Conservation (phyloP, 2,888 invertebrate species). For the Synanthedon myopaeformis region DNA sequence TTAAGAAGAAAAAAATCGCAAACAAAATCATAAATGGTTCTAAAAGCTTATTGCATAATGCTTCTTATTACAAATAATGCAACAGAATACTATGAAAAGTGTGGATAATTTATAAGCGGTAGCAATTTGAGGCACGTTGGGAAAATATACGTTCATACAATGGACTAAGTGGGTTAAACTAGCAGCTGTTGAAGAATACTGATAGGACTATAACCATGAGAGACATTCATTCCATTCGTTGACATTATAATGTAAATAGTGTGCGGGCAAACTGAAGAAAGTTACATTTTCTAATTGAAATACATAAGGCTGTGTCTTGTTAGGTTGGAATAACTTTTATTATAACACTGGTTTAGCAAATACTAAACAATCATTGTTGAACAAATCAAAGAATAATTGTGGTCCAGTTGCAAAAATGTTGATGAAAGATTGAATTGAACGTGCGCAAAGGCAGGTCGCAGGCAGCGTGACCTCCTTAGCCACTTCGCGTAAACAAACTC, state of each 20-base stretch:
- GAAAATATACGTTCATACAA: constrained; percentile 6
- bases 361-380: too few relatives aligned
- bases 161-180: constrained; percentile 21
- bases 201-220: constrained; percentile 10
- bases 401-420: too few relatives aligned
- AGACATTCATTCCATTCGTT: constrained; percentile 21
- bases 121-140: constrained; percentile 7
- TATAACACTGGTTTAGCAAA: too few relatives aligned
- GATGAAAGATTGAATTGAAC: too few relatives aligned
- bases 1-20: constrained; percentile 15
- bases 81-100: constrained; percentile 1
- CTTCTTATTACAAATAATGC: constrained; percentile 3
- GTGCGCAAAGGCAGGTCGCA: neutral
- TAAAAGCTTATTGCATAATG: constrained; percentile 1
- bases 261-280: too few relatives aligned
- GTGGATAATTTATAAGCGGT: neutral
- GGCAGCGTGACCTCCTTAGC: constrained; percentile 11
- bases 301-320: too few relatives aligned
- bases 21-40: constrained; percentile 1
- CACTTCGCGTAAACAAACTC: constrained; percentile 11
- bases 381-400: too few relatives aligned
- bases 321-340: too few relatives aligned
- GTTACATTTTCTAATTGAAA: too few relatives aligned
- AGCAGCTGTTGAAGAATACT: constrained; percentile 12
- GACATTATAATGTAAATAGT: constrained; percentile 8